phyloP scores from a whole-genome alignment of 2,888 invertebrate genomes.

The Torymus auratus region DNA sequence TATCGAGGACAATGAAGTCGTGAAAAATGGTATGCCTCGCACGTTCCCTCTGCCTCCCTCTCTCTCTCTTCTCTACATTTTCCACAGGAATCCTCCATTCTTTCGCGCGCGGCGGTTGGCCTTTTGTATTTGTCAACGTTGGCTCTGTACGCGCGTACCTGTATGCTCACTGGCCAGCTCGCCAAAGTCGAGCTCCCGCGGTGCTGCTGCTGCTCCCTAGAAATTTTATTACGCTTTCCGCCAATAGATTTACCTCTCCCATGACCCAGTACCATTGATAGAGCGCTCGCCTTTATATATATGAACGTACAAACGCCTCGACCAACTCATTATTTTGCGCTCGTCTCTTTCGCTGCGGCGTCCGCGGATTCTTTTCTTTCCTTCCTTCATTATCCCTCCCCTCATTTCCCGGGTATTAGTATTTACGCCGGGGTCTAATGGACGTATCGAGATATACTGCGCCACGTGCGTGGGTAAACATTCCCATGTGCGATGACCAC shows the following conservation, averaged over 20 bases:
- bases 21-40: constrained; percentile 66
- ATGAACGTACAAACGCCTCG: background rate
- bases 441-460: no score
- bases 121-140: constrained; percentile 64
- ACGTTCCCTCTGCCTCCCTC: constrained; percentile 50
- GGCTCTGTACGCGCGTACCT: constrained; percentile 21
- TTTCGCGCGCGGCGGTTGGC: constrained; percentile 57
- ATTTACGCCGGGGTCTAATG: no score
- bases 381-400: no score
- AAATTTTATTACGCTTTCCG: constrained; percentile 60
- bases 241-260: constrained; percentile 58
- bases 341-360: no score
- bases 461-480: no score
- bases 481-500: no score
- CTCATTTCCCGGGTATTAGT: no score
- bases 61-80: constrained; percentile 48
- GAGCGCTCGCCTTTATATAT: background rate
- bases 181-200: constrained; percentile 7
- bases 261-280: constrained; percentile 14
- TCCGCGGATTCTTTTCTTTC: no score
- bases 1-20: constrained; percentile 66
- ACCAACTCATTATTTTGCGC: constrained; percentile 6
- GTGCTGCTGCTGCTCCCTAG: constrained; percentile 5
- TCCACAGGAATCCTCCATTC: constrained; percentile 60
- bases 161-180: constrained; percentile 37